phyloP scores from a whole-genome alignment of 2,888 invertebrate species.

The Rhamphomyia laevipes region DNA sequence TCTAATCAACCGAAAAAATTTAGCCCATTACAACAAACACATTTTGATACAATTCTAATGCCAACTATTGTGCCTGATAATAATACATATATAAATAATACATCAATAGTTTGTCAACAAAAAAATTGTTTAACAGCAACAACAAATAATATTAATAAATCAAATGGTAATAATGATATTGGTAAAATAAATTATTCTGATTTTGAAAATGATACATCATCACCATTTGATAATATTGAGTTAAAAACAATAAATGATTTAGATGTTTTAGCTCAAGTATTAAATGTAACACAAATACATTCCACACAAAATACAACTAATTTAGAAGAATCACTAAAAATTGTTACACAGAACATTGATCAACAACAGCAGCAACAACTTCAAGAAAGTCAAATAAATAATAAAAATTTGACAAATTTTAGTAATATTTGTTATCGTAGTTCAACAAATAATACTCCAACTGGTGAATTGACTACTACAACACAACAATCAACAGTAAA shows the following conservation, averaged over 20 bases:
- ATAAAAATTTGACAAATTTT: slow-evolving; percentile 6
- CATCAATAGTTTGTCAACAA: neutral
- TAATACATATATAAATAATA: neutral
- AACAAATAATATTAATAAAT: neutral
- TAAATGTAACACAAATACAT: slow-evolving; percentile 31
- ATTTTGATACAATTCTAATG: slow-evolving; percentile 34
- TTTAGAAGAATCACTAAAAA: too few relatives aligned
- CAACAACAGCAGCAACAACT: neutral
- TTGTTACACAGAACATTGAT: too few relatives aligned
- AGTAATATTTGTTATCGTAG: slow-evolving; percentile 1
- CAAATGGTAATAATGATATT: slow-evolving; percentile 1
- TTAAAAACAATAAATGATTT: slow-evolving; percentile 86
- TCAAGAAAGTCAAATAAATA: slow-evolving; percentile 2
- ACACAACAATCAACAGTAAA: neutral
- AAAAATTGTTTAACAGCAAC: neutral
- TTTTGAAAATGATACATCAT: slow-evolving; percentile 84
- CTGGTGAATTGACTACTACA: neutral
- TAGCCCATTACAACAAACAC: slow-evolving; percentile 18
- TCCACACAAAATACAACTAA: too few relatives aligned
- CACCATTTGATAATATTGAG: slow-evolving; percentile 89
- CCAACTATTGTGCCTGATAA: slow-evolving; percentile 29
- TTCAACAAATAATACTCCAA: neutral
- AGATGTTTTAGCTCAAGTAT: slow-evolving; percentile 76
- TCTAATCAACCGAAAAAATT: slow-evolving; percentile 1
- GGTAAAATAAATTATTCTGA: slow-evolving; percentile 48